Base-by-base conservation (phyloP, 1,140 invertebrate genomes). In the Fopius arisanus region DNA sequence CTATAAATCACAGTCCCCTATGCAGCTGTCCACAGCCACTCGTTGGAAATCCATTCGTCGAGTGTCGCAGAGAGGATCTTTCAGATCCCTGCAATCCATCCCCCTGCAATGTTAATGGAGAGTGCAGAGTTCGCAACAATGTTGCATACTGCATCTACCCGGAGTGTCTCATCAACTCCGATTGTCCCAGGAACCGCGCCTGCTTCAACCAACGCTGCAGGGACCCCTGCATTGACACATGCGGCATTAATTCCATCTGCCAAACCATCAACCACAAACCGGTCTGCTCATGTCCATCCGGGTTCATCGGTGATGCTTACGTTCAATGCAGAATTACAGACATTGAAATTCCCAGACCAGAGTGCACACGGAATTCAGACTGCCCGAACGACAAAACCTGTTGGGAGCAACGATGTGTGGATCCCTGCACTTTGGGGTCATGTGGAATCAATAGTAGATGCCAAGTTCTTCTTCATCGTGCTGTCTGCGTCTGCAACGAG, bases 341-440 rank as follows among this genome's bases (percentile, higher is more conserved):
- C 0, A 70, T 84, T 16, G 75, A 82, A 76, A 78, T 87, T 76
- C 91, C 92, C 1, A 90, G 89, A 84, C 93, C 94, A 6, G 95
- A 96, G 87, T 97, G 96, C 83, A 87, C 87, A 26, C 89, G 90
- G 72, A 94, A 97, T 82, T 89, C 89, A 0, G 94, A 97, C n/a
- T 97, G 96, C 83, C 89, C 92, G 0, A 94, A 95, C 75, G 92
- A 95, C 78, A 93, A 95, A 79, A 93, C 95, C 10, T 97, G 96
- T 81, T 91, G 94, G 21, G 93, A 95, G 81, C 88, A 92, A 72
- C 90, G 87, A 68, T 97, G 96, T 78, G 87, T 90, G 51, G 91
- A 94, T 84, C 95, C 96, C n/a, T 97, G 96, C 80, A 86, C 84
- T 37, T 78, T 90, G 0, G 91, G 91, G 80, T 90, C 91, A 66